Conservation (phyloP, 37 sponge, comb jelly and placozoan species). For the Theonella swinhoei region DNA sequence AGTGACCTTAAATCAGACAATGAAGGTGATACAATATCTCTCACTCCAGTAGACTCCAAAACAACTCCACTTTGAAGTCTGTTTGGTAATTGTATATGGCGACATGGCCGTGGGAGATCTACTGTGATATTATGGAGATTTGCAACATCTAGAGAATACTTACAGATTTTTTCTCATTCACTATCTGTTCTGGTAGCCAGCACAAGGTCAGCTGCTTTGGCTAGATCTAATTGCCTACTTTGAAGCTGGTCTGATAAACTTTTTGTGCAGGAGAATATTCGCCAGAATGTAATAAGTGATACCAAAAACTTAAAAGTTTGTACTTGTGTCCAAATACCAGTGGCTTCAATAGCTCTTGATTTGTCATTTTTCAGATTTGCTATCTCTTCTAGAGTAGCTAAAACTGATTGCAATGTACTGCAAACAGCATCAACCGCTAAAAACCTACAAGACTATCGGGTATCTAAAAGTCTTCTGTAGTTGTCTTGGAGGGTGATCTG, state of each 20-base stretch:
- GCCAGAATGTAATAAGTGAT: constrained; percentile 37
- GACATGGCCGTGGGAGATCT: constrained; percentile 36
- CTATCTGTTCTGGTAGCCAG: constrained; percentile 44
- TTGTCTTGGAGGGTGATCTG: constrained; percentile 44
- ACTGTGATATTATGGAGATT: constrained; percentile 10
- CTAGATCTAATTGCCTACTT: constrained; percentile 28
- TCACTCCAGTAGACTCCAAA: constrained; percentile 29
- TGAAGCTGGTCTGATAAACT: constrained; percentile 62
- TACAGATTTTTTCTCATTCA: constrained; percentile 45
- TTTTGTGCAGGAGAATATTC: constrained; percentile 56
- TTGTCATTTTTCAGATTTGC: constrained; percentile 57
- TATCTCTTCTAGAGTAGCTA: constrained; percentile 65
- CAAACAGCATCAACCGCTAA: constrained; percentile 55
- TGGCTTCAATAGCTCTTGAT: constrained; percentile 62
- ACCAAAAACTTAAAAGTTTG: constrained; percentile 51
- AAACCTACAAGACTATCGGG: constrained; percentile 75
- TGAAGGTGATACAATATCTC: constrained; percentile 5
- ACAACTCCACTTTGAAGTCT: constrained; percentile 35
- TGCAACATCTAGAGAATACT: constrained; percentile 38
- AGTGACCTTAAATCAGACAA: not conserved
- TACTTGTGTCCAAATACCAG: constrained; percentile 60
- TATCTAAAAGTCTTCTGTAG: constrained; percentile 71
- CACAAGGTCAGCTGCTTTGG: constrained; percentile 52
- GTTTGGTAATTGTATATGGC: constrained; percentile 16
- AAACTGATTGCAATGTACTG: constrained; percentile 58